Evolutionary conservation across 2,888 invertebrate genomes (phyloP).

Genomic region (Cosmorhoe ocellata): DNA sequence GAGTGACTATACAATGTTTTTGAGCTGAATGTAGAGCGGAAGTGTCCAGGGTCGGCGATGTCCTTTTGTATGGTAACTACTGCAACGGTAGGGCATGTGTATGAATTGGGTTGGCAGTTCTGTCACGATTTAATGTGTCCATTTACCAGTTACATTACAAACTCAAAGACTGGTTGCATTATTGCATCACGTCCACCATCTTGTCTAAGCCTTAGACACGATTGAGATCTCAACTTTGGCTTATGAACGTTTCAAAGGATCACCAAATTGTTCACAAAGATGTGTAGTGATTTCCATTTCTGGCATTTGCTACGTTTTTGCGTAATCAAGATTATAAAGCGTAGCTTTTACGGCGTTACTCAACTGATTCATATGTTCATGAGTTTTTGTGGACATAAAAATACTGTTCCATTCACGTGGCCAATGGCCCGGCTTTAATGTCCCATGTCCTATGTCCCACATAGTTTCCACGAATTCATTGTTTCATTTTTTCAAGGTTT

Average conservation of each 20-base stretch:
- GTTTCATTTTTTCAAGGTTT: background rate
- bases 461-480: conserved; percentile 19
- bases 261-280: too few relatives aligned
- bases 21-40: conserved; percentile 20
- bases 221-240: too few relatives aligned
- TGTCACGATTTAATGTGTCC: conserved; percentile 7
- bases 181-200: too few relatives aligned
- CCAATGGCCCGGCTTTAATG: conserved; percentile 34
- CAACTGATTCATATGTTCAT: conserved; percentile 32
- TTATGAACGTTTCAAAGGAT: too few relatives aligned
- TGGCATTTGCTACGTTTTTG: too few relatives aligned
- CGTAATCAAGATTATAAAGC: conserved; percentile 6
- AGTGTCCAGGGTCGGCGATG: conserved; percentile 12
- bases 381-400: conserved; percentile 35
- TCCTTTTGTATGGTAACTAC: conserved; percentile 24
- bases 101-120: conserved; percentile 8
- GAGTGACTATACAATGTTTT: conserved; percentile 12
- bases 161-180: too few relatives aligned
- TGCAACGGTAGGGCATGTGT: conserved; percentile 7
- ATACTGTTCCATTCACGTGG: conserved; percentile 29
- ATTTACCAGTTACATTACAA: too few relatives aligned
- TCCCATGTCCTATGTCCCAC: conserved; percentile 24
- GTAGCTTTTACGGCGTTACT: conserved; percentile 30
- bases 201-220: too few relatives aligned
- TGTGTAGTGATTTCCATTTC: too few relatives aligned